A percentile compares a stretch with the other conserved stretches of the same genome.
phyloP scores from a whole-genome alignment of 2,888 invertebrate species.

The Noctua comes region DNA sequence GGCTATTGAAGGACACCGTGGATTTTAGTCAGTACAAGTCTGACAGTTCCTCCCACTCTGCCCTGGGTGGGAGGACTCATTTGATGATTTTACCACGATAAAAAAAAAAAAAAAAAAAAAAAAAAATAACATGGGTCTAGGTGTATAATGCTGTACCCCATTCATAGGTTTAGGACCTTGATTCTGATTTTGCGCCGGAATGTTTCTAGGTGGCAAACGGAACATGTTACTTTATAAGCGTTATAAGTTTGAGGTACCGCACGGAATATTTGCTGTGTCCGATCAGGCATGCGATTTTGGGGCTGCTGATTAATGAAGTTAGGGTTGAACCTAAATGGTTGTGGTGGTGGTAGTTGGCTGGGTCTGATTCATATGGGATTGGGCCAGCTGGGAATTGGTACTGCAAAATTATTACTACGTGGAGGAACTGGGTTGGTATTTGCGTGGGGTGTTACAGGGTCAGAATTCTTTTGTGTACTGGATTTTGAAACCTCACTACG shows the following conservation, averaged over 20 bases:
- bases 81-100: no score
- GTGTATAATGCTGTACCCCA: background rate
- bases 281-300: background rate
- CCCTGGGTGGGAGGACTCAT: no score
- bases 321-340: constrained; percentile 13
- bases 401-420: background rate
- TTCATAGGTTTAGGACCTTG: background rate
- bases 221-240: constrained; percentile 2
- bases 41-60: no score
- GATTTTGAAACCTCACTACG: background rate
- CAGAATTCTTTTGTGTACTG: background rate
- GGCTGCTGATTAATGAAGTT: background rate
- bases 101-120: no score
- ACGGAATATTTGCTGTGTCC: constrained; percentile 3
- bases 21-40: no score
- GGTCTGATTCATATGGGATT: background rate
- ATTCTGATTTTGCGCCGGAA: background rate
- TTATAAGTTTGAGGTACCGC: background rate
- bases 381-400: constrained; percentile 11
- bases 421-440: background rate
- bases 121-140: background rate
- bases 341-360: background rate
- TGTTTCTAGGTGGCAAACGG: background rate
- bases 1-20: no score
- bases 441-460: background rate